Conservation (phyloP, 2,888 invertebrate species). For the Lissocephala sabroskyi region DNA sequence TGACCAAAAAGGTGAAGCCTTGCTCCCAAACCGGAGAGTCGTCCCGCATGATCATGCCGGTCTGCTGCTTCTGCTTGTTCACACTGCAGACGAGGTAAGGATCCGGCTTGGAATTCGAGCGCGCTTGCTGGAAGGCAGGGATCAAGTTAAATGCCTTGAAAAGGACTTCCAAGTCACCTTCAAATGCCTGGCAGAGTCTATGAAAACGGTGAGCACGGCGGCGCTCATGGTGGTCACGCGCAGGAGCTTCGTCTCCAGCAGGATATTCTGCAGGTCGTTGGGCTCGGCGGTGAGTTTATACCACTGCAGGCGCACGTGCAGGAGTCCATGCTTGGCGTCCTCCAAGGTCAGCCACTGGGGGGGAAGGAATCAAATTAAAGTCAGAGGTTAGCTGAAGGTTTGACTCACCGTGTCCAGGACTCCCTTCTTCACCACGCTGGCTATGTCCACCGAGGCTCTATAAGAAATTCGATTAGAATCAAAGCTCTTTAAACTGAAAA, state of each 20-base stretch:
- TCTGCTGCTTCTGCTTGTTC: conserved; percentile 83
- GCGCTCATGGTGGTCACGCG: conserved; percentile 84
- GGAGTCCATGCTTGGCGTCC: conserved; percentile 94
- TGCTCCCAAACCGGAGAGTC: conserved; percentile 96
- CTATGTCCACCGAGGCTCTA: conserved; percentile 83
- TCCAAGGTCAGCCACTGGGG: conserved; percentile 94
- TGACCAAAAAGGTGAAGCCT: conserved; percentile 93
- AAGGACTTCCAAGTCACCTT: conserved; percentile 79
- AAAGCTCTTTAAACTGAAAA: conserved; percentile 2
- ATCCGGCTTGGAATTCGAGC: conserved; percentile 83
- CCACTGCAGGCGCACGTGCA: conserved; percentile 93
- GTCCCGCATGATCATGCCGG: conserved; percentile 83
- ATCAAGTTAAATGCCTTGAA: background rate
- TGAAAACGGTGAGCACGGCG: conserved; percentile 86
- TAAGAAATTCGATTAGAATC: too few species aligned
- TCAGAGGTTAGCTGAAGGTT: background rate
- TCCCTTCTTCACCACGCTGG: conserved; percentile 80
- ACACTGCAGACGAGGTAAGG: conserved; percentile 86
- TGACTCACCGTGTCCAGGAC: conserved; percentile 80
- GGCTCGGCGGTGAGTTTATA: conserved; percentile 82
- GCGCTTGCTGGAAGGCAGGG: conserved; percentile 76
- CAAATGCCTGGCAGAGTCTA: conserved; percentile 93
- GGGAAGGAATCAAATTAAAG: background rate
- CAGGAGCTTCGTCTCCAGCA: conserved; percentile 82
- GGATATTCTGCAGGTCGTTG: conserved; percentile 81